Conservation (phyloP, 2,113 vertebrate species). For the Plecturocebus donacophilus region DNA sequence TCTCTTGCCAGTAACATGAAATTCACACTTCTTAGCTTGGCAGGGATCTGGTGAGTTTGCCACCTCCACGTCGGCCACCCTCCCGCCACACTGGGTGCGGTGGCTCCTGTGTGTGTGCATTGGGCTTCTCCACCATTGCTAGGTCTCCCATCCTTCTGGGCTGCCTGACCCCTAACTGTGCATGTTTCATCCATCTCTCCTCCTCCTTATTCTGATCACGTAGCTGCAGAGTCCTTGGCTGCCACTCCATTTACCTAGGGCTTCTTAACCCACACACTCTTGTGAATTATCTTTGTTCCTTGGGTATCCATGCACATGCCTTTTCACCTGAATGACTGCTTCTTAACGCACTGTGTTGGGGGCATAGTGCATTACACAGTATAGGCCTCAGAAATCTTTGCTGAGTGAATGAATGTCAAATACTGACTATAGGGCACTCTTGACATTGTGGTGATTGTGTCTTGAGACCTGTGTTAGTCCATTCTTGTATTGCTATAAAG, state of each 20-base stretch:
- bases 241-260: background rate
- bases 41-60: background rate
- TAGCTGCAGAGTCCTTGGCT: too few species aligned
- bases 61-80: fast-evolving
- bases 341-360: fast-evolving
- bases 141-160: background rate
- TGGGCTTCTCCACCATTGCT: fast-evolving
- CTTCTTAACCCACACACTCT: background rate
- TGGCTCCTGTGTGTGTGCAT: fast-evolving
- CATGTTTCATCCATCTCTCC: fast-evolving
- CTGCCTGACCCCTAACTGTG: fast-evolving
- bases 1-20: background rate
- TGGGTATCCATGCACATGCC: fast-evolving
- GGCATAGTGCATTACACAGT: fast-evolving
- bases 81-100: fast-evolving
- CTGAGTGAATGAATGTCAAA: background rate
- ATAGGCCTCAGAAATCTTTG: background rate
- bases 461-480: background rate
- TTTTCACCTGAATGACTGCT: background rate
- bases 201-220: fast-evolving
- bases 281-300: background rate
- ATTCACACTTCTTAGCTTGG: background rate
- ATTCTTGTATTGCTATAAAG: too few species aligned
- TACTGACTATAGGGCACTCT: too few species aligned
- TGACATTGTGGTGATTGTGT: background rate